Evolutionary conservation across 2,797 vertebrate genomes (phyloP), one percentile per base, ranked within the genome.

Genomic region (Cetoscarus ocellatus): DNA sequence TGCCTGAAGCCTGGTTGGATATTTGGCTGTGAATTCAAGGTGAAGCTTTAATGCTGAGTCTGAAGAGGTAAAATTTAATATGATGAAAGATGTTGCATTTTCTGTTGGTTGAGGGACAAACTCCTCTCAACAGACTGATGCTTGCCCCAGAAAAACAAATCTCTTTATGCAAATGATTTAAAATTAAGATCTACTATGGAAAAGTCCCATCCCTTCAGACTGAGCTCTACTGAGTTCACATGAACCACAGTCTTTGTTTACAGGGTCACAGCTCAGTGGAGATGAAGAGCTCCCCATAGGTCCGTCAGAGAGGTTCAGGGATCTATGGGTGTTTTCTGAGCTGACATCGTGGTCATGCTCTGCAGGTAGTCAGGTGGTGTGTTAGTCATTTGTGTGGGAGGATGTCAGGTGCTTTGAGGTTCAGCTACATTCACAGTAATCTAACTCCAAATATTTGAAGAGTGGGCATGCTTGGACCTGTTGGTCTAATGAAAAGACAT

Each of bases 331-430:
- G 34, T 70, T 71, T n/a, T 57, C 81, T 62, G 12, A 10, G 11
- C 64, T 77, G 43, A 61, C n/a, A 19, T 72, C 51, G 67, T 40
- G 48, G 50, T 70, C 60, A 44, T 1, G 6, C 6, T 63, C 1
- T n/a, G 27, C 66, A 83, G 65, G 73, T 7, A 64, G 70, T 83
- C 78, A 82, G 74, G 68, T 86, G 74, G 70, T 45, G 34, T 45
- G 36, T 77, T 79, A 61, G 56, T 86, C 75, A 88, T 71, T 27
- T 14, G 36, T 0, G n/a, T 61, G n/a, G 17, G 51, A 10, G 17
- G 19, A 56, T 50, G 39, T 77, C 54, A 75, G 66, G 56, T 73
- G 47, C 17, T 42, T 56, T 14, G 12, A 52, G 8, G 13, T 44
- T 70, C 36, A 40, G 18, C 10, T 2, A 12, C 61, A 42, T 53